A percentile compares a stretch with the other conserved stretches of the same genome.
Conservation (phyloP, 2,113 vertebrate species). For the Phodopus roborovskii region DNA sequence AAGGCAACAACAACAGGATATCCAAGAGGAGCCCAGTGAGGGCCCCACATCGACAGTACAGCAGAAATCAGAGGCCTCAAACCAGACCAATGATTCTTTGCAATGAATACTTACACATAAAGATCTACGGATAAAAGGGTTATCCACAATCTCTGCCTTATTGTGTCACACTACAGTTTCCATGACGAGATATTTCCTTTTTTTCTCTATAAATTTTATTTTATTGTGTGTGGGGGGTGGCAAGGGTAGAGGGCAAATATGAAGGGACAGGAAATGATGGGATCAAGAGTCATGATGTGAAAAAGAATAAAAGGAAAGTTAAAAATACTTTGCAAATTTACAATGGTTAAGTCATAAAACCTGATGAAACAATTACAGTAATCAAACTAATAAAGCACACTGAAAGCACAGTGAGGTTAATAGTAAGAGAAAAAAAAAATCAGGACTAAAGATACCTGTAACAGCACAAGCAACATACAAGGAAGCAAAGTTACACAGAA, state of each 20-base stretch:
- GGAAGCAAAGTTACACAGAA: background rate
- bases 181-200: background rate
- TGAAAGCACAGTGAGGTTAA: background rate
- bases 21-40: background rate
- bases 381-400: slow-evolving; percentile 8
- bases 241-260: background rate
- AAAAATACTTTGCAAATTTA: slow-evolving; percentile 21
- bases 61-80: background rate
- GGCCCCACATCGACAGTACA: background rate
- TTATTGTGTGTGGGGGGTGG: background rate
- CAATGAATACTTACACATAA: background rate
- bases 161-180: background rate
- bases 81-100: background rate
- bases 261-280: background rate
- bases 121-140: background rate
- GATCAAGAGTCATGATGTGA: background rate
- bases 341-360: slow-evolving; percentile 19
- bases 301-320: background rate
- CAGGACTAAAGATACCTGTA: background rate
- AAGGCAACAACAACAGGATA: background rate
- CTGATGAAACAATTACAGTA: background rate
- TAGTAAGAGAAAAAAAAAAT: background rate
- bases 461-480: background rate
- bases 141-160: background rate
- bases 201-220: background rate